Conservation (phyloP, 2,797 vertebrate genomes). For the Muraenolepis orangiensis region DNA sequence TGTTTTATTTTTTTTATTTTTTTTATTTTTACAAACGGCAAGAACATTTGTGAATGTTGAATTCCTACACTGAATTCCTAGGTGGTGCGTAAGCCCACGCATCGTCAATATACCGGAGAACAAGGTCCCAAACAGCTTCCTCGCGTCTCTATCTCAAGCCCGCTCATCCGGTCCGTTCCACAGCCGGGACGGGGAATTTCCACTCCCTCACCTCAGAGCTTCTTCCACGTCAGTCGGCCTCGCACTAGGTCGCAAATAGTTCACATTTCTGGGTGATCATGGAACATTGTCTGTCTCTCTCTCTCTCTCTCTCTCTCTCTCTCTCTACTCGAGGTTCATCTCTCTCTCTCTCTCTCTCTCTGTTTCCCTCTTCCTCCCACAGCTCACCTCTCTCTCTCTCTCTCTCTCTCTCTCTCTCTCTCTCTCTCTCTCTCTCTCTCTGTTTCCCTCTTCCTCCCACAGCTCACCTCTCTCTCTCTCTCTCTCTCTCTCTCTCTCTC, state of each 20-base stretch:
- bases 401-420: too few species aligned
- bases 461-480: too few species aligned
- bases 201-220: not conserved
- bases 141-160: not conserved
- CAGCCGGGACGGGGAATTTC: not conserved
- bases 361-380: too few species aligned
- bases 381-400: not conserved
- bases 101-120: not conserved
- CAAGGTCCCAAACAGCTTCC: not conserved
- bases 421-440: too few species aligned
- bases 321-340: too few species aligned
- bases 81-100: not conserved
- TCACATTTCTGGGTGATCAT: not conserved
- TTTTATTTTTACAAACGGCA: not conserved
- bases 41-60: not conserved
- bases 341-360: not conserved
- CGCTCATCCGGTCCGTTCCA: not conserved
- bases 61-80: not conserved
- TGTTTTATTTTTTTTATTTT: too few species aligned
- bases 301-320: not conserved
- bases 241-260: not conserved
- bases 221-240: not conserved
- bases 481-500: too few species aligned
- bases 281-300: too few species aligned
- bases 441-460: too few species aligned